Evolutionary conservation across 2,113 vertebrate genomes (phyloP).

Genomic region (Larimichthys polyactis): DNA sequence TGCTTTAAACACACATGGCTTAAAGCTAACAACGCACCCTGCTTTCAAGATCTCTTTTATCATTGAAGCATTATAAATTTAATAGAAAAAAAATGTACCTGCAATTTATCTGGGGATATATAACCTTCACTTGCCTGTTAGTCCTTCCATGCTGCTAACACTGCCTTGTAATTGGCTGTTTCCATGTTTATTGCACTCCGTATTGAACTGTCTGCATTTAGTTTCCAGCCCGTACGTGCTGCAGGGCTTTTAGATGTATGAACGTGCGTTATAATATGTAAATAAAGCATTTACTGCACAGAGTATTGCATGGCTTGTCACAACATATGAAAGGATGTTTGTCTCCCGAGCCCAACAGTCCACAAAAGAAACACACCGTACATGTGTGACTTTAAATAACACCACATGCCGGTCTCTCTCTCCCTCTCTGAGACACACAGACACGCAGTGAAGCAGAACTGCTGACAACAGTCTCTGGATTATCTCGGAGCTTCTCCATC

Average conservation of each 20-base stretch:
- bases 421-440: not conserved
- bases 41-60: slow-evolving; percentile 34
- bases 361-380: slow-evolving; percentile 22
- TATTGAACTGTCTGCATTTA: slow-evolving; percentile 15
- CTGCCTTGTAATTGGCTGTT: slow-evolving; percentile 54
- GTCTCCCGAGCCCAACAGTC: not conserved
- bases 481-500: slow-evolving; percentile 67
- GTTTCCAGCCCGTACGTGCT: slow-evolving; percentile 15
- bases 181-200: slow-evolving; percentile 45
- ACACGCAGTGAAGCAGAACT: slow-evolving; percentile 54
- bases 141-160: slow-evolving; percentile 34
- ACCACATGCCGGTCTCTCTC: slow-evolving; percentile 4
- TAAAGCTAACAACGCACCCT: slow-evolving; percentile 26
- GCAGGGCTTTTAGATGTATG: slow-evolving; percentile 26
- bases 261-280: slow-evolving; percentile 33
- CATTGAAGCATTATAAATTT: slow-evolving; percentile 8
- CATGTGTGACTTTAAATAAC: slow-evolving; percentile 46
- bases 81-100: slow-evolving; percentile 1
- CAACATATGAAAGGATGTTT: slow-evolving; percentile 9
- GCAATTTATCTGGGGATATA: slow-evolving; percentile 25
- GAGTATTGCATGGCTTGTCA: slow-evolving; percentile 3
- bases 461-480: slow-evolving; percentile 70
- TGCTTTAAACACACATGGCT: slow-evolving; percentile 24
- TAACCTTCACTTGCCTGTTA: slow-evolving; percentile 36
- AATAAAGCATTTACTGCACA: slow-evolving; percentile 39